These are phyloP conservation scores for Athetis lepigone DNA, from an alignment of 2,888 invertebrate genomes.

Conservation along the genomic window DNA sequence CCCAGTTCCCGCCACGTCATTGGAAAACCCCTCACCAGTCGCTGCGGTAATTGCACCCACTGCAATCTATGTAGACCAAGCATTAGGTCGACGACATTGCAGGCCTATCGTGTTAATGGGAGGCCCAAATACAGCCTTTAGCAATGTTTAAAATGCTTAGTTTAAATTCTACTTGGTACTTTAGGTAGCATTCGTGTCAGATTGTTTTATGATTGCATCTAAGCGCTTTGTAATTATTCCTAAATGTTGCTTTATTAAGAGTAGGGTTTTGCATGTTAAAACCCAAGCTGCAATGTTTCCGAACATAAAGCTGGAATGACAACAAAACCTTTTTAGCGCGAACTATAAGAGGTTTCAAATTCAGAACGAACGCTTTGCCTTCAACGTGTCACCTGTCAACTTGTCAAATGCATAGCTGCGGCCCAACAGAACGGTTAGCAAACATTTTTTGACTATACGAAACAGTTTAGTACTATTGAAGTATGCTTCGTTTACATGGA, in stretches of 20 bases:
- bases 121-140: slow-evolving; percentile 31
- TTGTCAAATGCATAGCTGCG: slow-evolving; percentile 46
- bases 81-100: slow-evolving; percentile 55
- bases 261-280: background rate
- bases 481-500: slow-evolving; percentile 49
- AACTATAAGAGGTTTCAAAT: slow-evolving; percentile 52
- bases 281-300: background rate
- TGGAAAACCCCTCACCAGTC: slow-evolving; percentile 47
- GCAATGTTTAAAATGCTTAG: slow-evolving; percentile 13
- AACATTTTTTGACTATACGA: slow-evolving; percentile 41
- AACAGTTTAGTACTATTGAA: slow-evolving; percentile 24
- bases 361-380: slow-evolving; percentile 53
- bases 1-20: slow-evolving; percentile 58
- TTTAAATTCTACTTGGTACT: slow-evolving; percentile 34
- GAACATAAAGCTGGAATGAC: too few relatives aligned
- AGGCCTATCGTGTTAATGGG: slow-evolving; percentile 45
- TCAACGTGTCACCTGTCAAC: slow-evolving; percentile 41
- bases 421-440: slow-evolving; percentile 11
- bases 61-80: slow-evolving; percentile 46
- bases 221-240: slow-evolving; percentile 2
- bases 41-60: slow-evolving; percentile 48
- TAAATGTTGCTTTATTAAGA: slow-evolving; percentile 9
- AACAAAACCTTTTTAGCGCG: slow-evolving; percentile 31
- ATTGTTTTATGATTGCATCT: slow-evolving; percentile 20
- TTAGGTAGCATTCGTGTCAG: slow-evolving; percentile 23